phyloP scores from a whole-genome alignment of 2,888 invertebrate species.

The Caenorhabditis sp. region DNA sequence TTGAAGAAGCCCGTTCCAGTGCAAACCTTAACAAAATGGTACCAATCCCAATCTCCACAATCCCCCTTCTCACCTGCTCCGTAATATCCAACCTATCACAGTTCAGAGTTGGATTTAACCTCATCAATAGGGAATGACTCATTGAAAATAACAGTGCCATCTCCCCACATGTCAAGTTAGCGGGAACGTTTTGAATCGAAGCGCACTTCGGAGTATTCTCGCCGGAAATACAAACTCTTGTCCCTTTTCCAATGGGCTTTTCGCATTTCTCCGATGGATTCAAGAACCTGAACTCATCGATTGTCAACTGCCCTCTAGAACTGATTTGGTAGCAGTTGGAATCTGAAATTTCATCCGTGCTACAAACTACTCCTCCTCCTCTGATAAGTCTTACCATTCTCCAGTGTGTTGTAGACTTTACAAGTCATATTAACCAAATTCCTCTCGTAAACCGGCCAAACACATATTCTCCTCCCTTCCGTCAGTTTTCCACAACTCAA shows the following conservation, averaged over 20 bases:
- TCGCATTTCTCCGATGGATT: constrained; percentile 37
- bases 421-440: constrained; percentile 11
- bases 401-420: not conserved
- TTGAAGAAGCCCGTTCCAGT: constrained; percentile 31
- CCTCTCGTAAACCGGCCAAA: constrained; percentile 7
- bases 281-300: constrained; percentile 42
- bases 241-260: not conserved
- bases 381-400: not conserved
- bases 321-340: not conserved
- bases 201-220: constrained; percentile 15
- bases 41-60: no score
- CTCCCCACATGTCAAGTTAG: constrained; percentile 5
- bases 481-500: not conserved
- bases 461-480: constrained; percentile 11
- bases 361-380: no score
- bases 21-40: constrained; percentile 35
- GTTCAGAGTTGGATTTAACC: constrained; percentile 37
- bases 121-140: constrained; percentile 26
- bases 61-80: constrained; percentile 24
- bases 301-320: not conserved
- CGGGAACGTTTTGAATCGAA: constrained; percentile 15
- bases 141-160: constrained; percentile 24
- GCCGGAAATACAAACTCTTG: constrained; percentile 1
- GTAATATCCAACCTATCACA: constrained; percentile 30
- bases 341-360: no score